Evolutionary conservation across 92 coral and sea anemone species (phyloP).

Genomic region (Epizoanthus illoricatus): DNA sequence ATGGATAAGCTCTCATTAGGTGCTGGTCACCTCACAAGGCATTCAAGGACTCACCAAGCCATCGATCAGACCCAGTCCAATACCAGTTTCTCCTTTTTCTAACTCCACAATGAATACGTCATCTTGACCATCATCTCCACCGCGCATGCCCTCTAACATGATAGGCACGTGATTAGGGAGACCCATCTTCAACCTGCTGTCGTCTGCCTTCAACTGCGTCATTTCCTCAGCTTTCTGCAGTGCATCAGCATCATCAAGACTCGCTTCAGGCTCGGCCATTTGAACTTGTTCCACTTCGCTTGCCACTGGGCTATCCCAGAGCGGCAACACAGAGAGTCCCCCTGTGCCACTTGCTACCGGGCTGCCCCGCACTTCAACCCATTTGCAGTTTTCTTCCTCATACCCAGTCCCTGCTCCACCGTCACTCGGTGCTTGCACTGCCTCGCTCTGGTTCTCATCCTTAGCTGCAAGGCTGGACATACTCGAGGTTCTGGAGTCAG

Average conservation of each 20-base stretch:
- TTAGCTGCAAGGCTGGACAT: conserved; percentile 52
- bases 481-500: conserved; percentile 46
- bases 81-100: conserved; percentile 77
- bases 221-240: conserved; percentile 65
- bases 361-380: conserved; percentile 76
- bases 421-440: background rate
- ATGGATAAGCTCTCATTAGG: too few species aligned
- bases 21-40: background rate
- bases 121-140: conserved; percentile 88
- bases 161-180: conserved; percentile 13
- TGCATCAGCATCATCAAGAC: conserved; percentile 48
- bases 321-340: conserved; percentile 83
- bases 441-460: conserved; percentile 71
- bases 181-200: conserved; percentile 28
- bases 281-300: conserved; percentile 35
- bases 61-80: conserved; percentile 96
- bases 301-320: conserved; percentile 39
- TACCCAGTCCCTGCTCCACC: conserved; percentile 1
- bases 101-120: conserved; percentile 98
- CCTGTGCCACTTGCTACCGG: conserved; percentile 42
- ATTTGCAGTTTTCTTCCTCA: conserved; percentile 56
- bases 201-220: conserved; percentile 62
- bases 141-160: conserved; percentile 89
- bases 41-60: conserved; percentile 74
- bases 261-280: conserved; percentile 37